These are phyloP conservation scores for Dysmachus trigonus DNA, from an alignment of 2,888 invertebrate species.

Conservation along the genomic window DNA sequence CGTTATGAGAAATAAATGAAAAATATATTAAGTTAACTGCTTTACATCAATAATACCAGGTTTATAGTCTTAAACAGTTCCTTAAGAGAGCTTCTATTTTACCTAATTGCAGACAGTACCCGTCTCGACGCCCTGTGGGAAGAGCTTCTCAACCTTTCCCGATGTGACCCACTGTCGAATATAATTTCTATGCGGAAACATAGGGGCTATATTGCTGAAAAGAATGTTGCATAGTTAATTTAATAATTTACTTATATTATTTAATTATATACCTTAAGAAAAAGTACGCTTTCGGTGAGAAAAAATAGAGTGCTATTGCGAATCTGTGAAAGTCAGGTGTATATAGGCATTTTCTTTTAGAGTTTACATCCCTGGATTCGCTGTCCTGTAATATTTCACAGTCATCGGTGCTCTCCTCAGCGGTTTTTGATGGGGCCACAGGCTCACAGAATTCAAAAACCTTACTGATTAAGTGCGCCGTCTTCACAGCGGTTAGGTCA, in stretches of 20 bases:
- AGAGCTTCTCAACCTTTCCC: constrained; percentile 38
- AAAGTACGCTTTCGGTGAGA: constrained; percentile 40
- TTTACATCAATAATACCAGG: neutral
- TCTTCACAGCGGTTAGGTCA: constrained; percentile 21
- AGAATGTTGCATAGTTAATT: neutral
- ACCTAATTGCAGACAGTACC: neutral
- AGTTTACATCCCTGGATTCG: neutral
- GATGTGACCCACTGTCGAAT: constrained; percentile 41
- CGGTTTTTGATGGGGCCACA: neutral
- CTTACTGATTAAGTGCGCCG: constrained; percentile 46
- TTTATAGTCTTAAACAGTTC: neutral
- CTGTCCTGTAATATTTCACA: neutral
- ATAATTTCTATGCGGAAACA: constrained; percentile 31
- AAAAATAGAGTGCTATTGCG: constrained; percentile 42
- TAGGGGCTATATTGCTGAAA: constrained; percentile 43
- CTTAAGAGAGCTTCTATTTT: neutral
- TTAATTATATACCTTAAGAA: constrained; percentile 36
- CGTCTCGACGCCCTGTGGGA: constrained; percentile 22
- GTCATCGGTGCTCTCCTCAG: neutral
- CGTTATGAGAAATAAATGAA: neutral
- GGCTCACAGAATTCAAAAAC: constrained; percentile 45
- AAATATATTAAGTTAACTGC: neutral
- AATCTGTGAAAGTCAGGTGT: constrained; percentile 42
- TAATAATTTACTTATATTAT: neutral
- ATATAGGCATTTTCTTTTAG: neutral